A percentile compares a stretch with the other conserved stretches of the same genome.
phyloP scores from a whole-genome alignment of 2,797 vertebrate genomes.

The Onychomys arenicola region DNA sequence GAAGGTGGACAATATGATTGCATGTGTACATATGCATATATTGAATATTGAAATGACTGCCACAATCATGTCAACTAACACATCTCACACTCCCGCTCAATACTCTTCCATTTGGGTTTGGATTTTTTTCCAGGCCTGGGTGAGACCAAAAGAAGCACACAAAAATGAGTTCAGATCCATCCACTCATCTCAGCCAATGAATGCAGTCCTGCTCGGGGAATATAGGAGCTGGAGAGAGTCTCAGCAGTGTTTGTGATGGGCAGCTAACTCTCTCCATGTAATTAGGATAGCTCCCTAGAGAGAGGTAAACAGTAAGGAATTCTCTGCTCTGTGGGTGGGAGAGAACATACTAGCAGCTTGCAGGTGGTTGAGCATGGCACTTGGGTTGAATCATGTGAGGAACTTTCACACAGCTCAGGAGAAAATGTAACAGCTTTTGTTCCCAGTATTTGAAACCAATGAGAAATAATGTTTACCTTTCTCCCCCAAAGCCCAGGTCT shows the following conservation, averaged over 20 bases:
- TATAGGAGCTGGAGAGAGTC: neutral
- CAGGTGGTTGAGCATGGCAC: neutral
- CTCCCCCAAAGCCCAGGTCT: constrained; percentile 68
- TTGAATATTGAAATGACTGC: neutral
- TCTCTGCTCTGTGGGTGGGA: neutral
- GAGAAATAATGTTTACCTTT: constrained; percentile 66
- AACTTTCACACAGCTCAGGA: neutral
- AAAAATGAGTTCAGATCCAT: neutral
- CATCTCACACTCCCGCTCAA: neutral
- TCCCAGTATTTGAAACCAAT: neutral
- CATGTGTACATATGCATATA: too few relatives aligned
- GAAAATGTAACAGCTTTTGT: neutral
- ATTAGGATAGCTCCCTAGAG: neutral
- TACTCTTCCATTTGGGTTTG: neutral
- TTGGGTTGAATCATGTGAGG: neutral
- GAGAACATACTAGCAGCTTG: neutral
- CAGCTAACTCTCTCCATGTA: neutral
- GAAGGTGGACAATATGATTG: neutral
- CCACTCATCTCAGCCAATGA: neutral
- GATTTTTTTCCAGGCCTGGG: neutral
- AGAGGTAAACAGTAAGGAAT: neutral
- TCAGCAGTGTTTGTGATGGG: neutral
- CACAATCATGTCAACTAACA: neutral
- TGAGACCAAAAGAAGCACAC: neutral
- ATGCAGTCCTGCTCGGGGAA: neutral